phyloP scores from a whole-genome alignment of 2,888 invertebrate genomes.

The Acronicta psi region DNA sequence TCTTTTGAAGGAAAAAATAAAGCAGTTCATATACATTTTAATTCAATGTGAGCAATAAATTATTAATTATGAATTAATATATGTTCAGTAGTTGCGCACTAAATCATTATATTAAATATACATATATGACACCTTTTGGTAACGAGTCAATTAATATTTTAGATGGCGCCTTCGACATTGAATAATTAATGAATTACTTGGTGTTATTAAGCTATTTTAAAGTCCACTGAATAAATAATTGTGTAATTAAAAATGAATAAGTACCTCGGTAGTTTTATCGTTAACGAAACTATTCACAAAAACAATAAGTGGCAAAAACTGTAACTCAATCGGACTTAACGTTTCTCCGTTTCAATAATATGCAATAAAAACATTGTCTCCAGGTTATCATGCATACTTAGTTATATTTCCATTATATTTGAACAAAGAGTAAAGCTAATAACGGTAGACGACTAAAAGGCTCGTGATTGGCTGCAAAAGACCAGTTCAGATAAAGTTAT shows the following conservation, averaged over 20 bases:
- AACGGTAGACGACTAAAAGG: slow-evolving; percentile 11
- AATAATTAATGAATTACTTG: slow-evolving; percentile 19
- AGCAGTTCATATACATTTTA: background rate
- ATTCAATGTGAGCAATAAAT: slow-evolving; percentile 10
- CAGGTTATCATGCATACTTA: background rate
- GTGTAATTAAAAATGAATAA: background rate
- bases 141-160: slow-evolving; percentile 29
- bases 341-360: background rate
- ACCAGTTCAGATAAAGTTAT: slow-evolving; percentile 20
- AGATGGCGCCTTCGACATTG: slow-evolving; percentile 8
- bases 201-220: background rate
- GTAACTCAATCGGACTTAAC: background rate
- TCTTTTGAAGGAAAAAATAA: too few relatives aligned
- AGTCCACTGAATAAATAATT: background rate
- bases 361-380: background rate
- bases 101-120: slow-evolving; percentile 46
- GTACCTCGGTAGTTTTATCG: background rate
- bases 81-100: slow-evolving; percentile 38
- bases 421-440: slow-evolving; percentile 4
- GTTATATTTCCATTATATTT: background rate
- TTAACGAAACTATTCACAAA: background rate
- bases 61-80: slow-evolving; percentile 20
- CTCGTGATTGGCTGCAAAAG: background rate
- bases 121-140: slow-evolving; percentile 30
- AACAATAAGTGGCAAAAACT: slow-evolving; percentile 6